phyloP scores from a whole-genome alignment of 2,888 invertebrate genomes.

The Stenoptilia bipunctidactyla region DNA sequence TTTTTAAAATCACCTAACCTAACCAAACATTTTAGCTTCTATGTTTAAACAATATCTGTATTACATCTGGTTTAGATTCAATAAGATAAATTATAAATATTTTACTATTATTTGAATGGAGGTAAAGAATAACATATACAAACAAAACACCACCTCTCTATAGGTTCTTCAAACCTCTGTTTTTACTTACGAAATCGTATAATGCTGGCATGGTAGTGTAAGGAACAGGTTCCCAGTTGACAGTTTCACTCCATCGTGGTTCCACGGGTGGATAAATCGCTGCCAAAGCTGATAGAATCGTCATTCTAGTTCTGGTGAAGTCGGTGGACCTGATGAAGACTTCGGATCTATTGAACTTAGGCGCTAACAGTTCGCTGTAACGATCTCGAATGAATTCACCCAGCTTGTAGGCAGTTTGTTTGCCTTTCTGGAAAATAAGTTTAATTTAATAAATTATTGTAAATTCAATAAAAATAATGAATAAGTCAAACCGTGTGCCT shows the following conservation, averaged over 20 bases:
- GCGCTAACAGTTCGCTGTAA: conserved; percentile 13
- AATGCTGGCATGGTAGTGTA: conserved; percentile 13
- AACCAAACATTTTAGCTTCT: no score
- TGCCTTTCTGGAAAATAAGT: conserved; percentile 5
- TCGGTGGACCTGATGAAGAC: conserved; percentile 16
- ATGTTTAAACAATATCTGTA: no score
- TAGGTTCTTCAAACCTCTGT: no score
- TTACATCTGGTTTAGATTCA: no score
- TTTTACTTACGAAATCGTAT: conserved; percentile 16
- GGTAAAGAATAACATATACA: no score
- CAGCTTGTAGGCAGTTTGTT: conserved; percentile 10
- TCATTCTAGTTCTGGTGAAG: conserved; percentile 16
- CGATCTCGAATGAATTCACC: conserved; percentile 15
- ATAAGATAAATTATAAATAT: no score
- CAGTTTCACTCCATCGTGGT: conserved; percentile 8
- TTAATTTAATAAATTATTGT: no score
- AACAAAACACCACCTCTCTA: no score
- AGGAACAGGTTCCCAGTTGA: conserved; percentile 16
- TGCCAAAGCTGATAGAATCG: conserved; percentile 12
- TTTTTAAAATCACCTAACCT: no score
- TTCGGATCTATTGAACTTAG: conserved; percentile 12
- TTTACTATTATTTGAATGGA: no score
- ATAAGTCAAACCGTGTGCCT: conserved; percentile 2
- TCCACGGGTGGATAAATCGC: conserved; percentile 9
- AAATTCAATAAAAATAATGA: no score